phyloP scores from a whole-genome alignment of 2,888 invertebrate genomes.

The Torymus tubicola region DNA sequence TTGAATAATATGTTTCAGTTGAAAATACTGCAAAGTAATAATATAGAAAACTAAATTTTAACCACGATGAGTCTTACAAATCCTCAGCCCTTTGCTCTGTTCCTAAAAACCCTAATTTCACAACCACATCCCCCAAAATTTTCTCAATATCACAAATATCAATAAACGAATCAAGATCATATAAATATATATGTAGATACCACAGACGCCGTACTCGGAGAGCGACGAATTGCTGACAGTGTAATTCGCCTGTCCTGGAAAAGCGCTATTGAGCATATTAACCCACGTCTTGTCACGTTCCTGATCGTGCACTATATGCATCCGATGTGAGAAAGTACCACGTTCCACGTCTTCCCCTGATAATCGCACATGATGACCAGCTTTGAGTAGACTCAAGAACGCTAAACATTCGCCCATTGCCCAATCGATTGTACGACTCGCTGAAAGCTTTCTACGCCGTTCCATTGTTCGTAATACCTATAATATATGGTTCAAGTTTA shows the following conservation, averaged over 20 bases:
- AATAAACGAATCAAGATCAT: not conserved
- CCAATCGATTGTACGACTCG: conserved; percentile 85
- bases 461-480: conserved; percentile 73
- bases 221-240: conserved; percentile 89
- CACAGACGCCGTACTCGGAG: conserved; percentile 82
- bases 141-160: too few relatives aligned
- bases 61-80: too few relatives aligned
- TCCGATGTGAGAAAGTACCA: conserved; percentile 87
- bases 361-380: conserved; percentile 86
- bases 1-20: too few relatives aligned
- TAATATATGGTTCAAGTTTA: too few relatives aligned
- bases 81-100: too few relatives aligned
- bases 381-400: conserved; percentile 85
- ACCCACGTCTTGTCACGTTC: conserved; percentile 82
- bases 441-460: conserved; percentile 78
- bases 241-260: conserved; percentile 86
- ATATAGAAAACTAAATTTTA: too few relatives aligned
- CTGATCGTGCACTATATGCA: conserved; percentile 90
- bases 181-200: conserved; percentile 65
- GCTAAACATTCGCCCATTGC: conserved; percentile 89
- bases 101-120: too few relatives aligned
- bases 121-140: too few relatives aligned
- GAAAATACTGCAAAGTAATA: too few relatives aligned
- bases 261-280: conserved; percentile 81
- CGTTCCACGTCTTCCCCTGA: conserved; percentile 90